Evolutionary conservation across 2,888 invertebrate genomes (phyloP).

Genomic region (Pherbina coryleti): DNA sequence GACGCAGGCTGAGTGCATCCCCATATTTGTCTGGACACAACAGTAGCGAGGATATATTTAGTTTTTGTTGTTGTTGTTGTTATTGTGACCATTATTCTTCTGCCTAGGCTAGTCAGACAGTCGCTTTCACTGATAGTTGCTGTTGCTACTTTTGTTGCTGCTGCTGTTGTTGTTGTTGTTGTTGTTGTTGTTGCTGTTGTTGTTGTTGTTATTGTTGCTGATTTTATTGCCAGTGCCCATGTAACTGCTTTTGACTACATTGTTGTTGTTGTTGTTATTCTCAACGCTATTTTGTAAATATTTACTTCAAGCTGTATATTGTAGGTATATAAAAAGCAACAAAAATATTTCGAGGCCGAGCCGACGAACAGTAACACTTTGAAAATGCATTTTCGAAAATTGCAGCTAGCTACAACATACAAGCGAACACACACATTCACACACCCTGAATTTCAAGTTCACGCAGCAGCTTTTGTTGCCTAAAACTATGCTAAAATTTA

Average conservation of each 20-base stretch:
- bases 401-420: not conserved
- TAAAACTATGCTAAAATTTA: not conserved
- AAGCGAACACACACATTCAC: not conserved
- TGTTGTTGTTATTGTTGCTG: slow-evolving; percentile 6
- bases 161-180: slow-evolving; percentile 2
- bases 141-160: not conserved
- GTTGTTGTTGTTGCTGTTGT: slow-evolving; percentile 13
- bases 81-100: slow-evolving; percentile 33
- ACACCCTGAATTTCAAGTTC: slow-evolving; percentile 26
- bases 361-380: not conserved
- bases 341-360: slow-evolving; percentile 21
- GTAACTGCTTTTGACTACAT: not conserved
- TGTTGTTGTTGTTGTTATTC: slow-evolving; percentile 1
- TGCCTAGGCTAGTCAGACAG: slow-evolving; percentile 9
- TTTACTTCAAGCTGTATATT: not conserved
- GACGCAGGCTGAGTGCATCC: not conserved
- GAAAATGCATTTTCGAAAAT: not conserved
- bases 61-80: slow-evolving; percentile 16
- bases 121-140: slow-evolving; percentile 35
- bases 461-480: slow-evolving; percentile 1
- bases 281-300: not conserved
- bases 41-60: slow-evolving; percentile 3
- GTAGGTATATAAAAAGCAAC: not conserved
- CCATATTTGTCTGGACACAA: slow-evolving; percentile 20
- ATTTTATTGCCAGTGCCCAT: not conserved